phyloP scores from a whole-genome alignment of 2,888 invertebrate genomes.

The Agonopterix subpropinquella region DNA sequence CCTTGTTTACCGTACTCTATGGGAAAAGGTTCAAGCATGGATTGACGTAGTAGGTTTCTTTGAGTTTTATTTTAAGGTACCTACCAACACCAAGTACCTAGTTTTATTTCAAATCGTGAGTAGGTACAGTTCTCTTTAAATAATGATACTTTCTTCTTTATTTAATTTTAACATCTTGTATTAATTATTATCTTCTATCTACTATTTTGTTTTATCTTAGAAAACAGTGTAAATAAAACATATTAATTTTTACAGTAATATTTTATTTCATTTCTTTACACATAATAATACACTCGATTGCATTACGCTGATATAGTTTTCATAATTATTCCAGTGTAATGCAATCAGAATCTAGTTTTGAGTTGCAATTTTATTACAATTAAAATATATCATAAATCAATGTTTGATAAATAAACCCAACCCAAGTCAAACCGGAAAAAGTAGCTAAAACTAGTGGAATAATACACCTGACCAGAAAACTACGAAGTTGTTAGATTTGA shows the following conservation, averaged over 20 bases:
- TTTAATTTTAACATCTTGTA: no score
- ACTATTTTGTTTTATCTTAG: neutral
- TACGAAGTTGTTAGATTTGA: neutral
- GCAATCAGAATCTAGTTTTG: no score
- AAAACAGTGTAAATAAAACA: conserved; percentile 9
- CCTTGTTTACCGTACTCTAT: no score
- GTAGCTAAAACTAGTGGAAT: conserved; percentile 30
- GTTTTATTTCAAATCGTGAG: no score
- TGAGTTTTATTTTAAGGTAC: no score
- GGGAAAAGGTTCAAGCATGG: no score
- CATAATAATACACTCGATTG: conserved; percentile 13
- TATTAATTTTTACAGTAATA: conserved; percentile 6
- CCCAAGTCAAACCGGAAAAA: conserved; percentile 19
- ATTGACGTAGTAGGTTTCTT: no score
- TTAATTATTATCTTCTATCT: neutral
- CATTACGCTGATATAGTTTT: neutral
- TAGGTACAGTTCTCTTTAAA: no score
- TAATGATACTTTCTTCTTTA: neutral
- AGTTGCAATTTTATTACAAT: no score
- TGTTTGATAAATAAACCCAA: conserved; percentile 12
- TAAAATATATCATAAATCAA: neutral
- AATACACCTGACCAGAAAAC: conserved; percentile 9
- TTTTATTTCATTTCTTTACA: conserved; percentile 13
- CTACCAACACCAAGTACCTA: no score
- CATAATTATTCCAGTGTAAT: neutral